A percentile compares a stretch with the other conserved stretches of the same genome.
phyloP scores from a whole-genome alignment of 2,797 vertebrate species.

The Hyperoplus immaculatus region DNA sequence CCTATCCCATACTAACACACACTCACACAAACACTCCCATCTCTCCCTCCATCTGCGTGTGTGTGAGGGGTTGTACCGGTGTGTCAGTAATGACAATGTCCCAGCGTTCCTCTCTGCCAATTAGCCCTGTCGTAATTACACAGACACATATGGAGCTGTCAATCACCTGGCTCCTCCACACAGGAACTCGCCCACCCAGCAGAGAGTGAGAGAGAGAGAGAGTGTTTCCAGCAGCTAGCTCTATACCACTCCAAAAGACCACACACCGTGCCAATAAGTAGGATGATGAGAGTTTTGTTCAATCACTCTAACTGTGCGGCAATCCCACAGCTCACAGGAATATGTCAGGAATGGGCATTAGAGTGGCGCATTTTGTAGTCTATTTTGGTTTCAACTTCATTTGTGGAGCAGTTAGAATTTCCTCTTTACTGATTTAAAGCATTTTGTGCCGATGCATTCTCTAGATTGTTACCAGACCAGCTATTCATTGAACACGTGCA shows the following conservation, averaged over 20 bases:
- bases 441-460: background rate
- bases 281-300: slow-evolving; percentile 57
- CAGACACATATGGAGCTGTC: slow-evolving; percentile 87
- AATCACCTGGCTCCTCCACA: slow-evolving; percentile 81
- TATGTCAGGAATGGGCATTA: slow-evolving; percentile 42
- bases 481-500: background rate
- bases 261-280: slow-evolving; percentile 69
- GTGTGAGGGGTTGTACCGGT: slow-evolving; percentile 79
- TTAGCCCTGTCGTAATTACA: slow-evolving; percentile 87
- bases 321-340: slow-evolving; percentile 59
- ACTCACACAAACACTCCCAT: slow-evolving; percentile 48
- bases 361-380: background rate
- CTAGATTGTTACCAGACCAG: background rate
- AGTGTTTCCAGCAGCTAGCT: slow-evolving; percentile 59
- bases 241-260: slow-evolving; percentile 52
- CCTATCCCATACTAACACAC: slow-evolving; percentile 20
- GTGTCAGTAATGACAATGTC: slow-evolving; percentile 87
- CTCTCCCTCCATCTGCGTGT: slow-evolving; percentile 76
- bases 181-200: slow-evolving; percentile 83
- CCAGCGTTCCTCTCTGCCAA: slow-evolving; percentile 86
- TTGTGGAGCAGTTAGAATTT: slow-evolving; percentile 22
- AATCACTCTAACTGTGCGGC: slow-evolving; percentile 61
- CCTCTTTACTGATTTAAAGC: slow-evolving; percentile 24
- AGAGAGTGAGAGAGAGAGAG: slow-evolving; percentile 54
- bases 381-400: slow-evolving; percentile 27